Base-by-base conservation (phyloP, 1,140 invertebrate species). In the Temnothorax curvispinosus region DNA sequence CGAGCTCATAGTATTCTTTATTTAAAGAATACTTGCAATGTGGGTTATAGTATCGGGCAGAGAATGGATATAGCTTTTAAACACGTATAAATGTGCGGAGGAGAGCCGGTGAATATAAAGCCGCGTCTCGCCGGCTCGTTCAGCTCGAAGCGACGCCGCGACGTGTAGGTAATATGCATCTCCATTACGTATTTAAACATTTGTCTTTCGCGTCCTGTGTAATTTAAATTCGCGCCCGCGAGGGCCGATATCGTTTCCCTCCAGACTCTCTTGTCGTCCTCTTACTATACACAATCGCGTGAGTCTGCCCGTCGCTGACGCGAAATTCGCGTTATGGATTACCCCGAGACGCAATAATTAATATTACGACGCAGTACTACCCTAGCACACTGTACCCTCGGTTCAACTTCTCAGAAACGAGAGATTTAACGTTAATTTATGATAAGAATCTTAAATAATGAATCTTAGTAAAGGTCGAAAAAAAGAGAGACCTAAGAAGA, bases 21-120 rank as follows among this genome's bases (percentile, higher is more conserved):
- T 82, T 82, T 60, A 74, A 58, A 82, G 80, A 82, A 74, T 74
- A 74, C 41, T 74, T 44, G 6, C 41, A 60, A 82, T 82, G 6
- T 60, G 67, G 65, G 38, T 72, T 58, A 81, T 58, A 81, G 64
- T 32, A 47, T 38, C 18, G 13, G 35, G 15, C 9, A 32, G 8
- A 27, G 54, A 47, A 82, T n/a, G 27, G 38, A 72, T 58, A 35
- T 47, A 35, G 32, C 62, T 69, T 72, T 47, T 27, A 47, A 52
- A 82, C 47, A n/a, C n/a, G n/a, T 82, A 60, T 21, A 47, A 60
- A 52, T 69, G 60, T 27, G 27, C 44, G 47, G 13, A 13, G 38
- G 27, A 32, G 35, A 71, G 64, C 38, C 21, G 32, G 21, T 50
- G 65, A 11, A 74, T 72, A 82, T 60, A 82, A 74, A 74, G n/a